A percentile compares a stretch with the other conserved stretches of the same genome.
phyloP scores from a whole-genome alignment of 2,888 invertebrate species.

The Clanis bilineata region DNA sequence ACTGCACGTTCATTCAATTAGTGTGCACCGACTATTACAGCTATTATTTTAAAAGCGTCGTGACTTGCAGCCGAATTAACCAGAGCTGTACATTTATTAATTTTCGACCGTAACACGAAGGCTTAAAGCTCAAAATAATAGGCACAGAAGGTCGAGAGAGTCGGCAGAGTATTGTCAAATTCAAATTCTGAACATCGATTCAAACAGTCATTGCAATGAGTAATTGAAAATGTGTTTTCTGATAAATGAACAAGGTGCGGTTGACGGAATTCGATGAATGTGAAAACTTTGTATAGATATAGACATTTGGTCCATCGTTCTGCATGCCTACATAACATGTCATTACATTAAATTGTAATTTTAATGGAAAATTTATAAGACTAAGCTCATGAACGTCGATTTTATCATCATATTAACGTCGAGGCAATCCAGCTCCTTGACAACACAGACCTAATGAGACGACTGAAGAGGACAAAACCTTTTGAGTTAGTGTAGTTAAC shows the following conservation, averaged over 20 bases:
- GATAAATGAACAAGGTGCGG: conserved; percentile 17
- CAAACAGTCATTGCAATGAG: conserved; percentile 28
- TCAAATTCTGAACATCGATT: conserved; percentile 36
- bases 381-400: too few species aligned
- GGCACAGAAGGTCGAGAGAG: background rate
- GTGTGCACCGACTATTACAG: conserved; percentile 43
- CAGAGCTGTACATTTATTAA: background rate
- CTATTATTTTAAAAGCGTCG: conserved; percentile 47
- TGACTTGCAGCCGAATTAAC: conserved; percentile 22
- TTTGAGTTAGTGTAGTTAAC: too few species aligned
- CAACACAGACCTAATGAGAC: too few species aligned
- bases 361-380: too few species aligned
- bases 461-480: too few species aligned
- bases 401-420: too few species aligned
- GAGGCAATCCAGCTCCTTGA: too few species aligned
- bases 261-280: background rate
- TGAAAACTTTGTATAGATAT: background rate
- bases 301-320: background rate
- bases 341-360: background rate
- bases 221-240: conserved; percentile 30
- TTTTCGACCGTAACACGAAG: background rate
- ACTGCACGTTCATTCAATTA: conserved; percentile 54
- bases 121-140: background rate
- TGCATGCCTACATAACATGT: background rate
- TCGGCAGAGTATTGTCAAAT: conserved; percentile 18